phyloP scores from a whole-genome alignment of 2,113 vertebrate genomes.

The Lota lota region DNA sequence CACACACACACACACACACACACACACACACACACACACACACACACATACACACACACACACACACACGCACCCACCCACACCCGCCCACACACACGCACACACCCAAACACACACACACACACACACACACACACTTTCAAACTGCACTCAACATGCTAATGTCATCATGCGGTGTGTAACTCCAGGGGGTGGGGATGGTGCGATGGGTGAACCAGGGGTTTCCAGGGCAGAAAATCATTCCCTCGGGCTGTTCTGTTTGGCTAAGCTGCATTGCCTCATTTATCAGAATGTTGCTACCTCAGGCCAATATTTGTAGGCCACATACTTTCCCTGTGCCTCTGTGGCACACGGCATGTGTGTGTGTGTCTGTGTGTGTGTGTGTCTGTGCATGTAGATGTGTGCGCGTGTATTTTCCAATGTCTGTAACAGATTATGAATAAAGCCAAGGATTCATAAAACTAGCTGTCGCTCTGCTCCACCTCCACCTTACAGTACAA shows the following conservation, averaged over 20 bases:
- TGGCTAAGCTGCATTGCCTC: constrained; percentile 79
- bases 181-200: constrained; percentile 5
- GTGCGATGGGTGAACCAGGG: constrained; percentile 20
- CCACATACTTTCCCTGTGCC: too few relatives aligned
- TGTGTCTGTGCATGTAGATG: background rate
- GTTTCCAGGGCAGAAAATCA: constrained; percentile 60
- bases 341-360: background rate
- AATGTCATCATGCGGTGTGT: constrained; percentile 52
- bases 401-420: background rate
- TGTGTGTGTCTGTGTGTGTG: background rate
- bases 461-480: too few relatives aligned
- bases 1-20: too few relatives aligned
- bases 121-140: constrained; percentile 77
- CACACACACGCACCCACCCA: too few relatives aligned
- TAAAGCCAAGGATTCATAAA: too few relatives aligned
- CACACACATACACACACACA: background rate
- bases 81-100: too few relatives aligned
- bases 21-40: background rate
- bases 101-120: too few relatives aligned
- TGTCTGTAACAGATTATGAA: background rate
- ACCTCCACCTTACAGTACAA: too few relatives aligned
- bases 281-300: constrained; percentile 77
- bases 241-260: constrained; percentile 74
- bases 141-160: constrained; percentile 88
- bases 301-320: background rate